phyloP scores from a whole-genome alignment of 1,140 invertebrate species.

The honey bee (Apis mellifera) region DNA sequence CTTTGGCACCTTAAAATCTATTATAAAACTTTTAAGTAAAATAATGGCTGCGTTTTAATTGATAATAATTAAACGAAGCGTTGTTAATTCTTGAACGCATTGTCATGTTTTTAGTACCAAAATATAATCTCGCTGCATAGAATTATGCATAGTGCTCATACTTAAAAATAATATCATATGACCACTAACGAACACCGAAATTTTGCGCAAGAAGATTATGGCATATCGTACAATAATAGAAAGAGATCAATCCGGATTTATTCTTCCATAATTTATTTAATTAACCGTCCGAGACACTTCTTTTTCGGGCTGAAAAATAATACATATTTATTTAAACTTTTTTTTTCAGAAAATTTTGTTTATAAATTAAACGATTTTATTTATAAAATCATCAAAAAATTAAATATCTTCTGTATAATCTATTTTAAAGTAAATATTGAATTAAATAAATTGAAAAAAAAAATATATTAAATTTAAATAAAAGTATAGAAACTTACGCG shows the following conservation, averaged over 20 bases:
- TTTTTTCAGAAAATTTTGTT: too few species aligned
- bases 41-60: not conserved
- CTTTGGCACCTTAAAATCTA: conserved; percentile 38
- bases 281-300: conserved; percentile 8
- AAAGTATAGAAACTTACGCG: conserved; percentile 45
- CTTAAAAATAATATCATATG: conserved; percentile 33
- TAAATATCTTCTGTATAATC: too few species aligned
- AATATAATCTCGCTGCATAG: conserved; percentile 18
- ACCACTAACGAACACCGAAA: conserved; percentile 28
- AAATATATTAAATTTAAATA: not conserved
- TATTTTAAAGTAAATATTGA: not conserved
- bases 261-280: not conserved
- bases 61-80: conserved; percentile 13
- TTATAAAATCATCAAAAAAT: too few species aligned
- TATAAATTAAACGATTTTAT: too few species aligned
- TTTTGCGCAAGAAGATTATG: conserved; percentile 4
- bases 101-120: conserved; percentile 12
- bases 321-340: not conserved
- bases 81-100: conserved; percentile 6
- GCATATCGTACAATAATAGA: conserved; percentile 16
- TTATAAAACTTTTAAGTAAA: conserved; percentile 38
- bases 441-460: not conserved
- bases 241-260: not conserved
- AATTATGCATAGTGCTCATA: conserved; percentile 24
- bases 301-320: conserved; percentile 29